These are phyloP conservation scores for Sebastiscus albofasciatus DNA, from an alignment of 2,797 vertebrate genomes.

Conservation along the genomic window DNA sequence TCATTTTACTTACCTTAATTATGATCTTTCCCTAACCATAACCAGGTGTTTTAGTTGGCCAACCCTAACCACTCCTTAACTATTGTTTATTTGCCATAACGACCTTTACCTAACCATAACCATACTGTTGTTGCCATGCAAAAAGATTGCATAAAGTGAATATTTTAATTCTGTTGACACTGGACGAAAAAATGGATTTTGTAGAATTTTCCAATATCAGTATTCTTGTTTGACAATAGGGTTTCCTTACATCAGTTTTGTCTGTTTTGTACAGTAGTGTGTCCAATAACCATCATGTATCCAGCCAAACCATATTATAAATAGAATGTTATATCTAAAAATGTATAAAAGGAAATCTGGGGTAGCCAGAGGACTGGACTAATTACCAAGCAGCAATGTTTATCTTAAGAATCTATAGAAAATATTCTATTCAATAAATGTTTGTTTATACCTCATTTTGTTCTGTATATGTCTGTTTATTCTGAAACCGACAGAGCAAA, in stretches of 20 bases:
- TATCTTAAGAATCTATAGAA: not conserved
- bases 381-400: not conserved
- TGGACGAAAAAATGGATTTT: not conserved
- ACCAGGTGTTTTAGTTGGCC: not conserved
- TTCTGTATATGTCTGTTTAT: not conserved
- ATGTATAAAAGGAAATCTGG: no score
- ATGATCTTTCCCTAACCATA: not conserved
- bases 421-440: not conserved
- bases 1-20: not conserved
- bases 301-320: no score
- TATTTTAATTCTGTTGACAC: not conserved
- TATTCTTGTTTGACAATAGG: not conserved
- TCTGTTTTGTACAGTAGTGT: not conserved
- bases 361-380: no score
- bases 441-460: not conserved
- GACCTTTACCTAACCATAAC: not conserved
- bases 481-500: not conserved
- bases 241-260: rapidly evolving
- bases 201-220: not conserved
- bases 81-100: not conserved
- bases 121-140: not conserved
- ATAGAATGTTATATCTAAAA: no score
- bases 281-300: no score
- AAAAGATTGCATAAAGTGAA: not conserved
- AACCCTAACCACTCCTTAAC: not conserved